Evolutionary conservation across 35 echinoderm and acorn worm species (phyloP).

Genomic region (Ophiothrix spiculata): DNA sequence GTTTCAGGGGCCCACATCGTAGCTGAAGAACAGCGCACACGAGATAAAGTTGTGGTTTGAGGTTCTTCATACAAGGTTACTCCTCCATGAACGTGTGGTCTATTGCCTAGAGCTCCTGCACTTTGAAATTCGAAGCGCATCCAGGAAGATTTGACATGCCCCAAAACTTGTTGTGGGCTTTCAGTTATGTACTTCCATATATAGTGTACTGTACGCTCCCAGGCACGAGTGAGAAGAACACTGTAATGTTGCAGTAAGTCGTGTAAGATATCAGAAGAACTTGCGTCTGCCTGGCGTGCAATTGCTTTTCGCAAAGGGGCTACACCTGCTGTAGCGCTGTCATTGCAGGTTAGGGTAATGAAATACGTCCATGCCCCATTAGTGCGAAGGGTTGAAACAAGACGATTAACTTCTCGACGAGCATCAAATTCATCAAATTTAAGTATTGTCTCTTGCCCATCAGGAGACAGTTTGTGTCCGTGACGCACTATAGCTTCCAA

Average conservation of each 20-base stretch:
- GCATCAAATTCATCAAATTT: neutral
- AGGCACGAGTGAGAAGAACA: neutral
- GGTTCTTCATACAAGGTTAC: conserved; percentile 3
- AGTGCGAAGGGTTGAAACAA: neutral
- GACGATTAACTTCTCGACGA: neutral
- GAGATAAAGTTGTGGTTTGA: neutral
- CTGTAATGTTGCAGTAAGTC: neutral
- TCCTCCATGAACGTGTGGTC: conserved; percentile 15
- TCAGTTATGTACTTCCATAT: conserved; percentile 17
- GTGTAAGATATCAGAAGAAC: neutral
- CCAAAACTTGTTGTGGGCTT: neutral
- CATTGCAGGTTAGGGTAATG: neutral
- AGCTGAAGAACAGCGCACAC: neutral
- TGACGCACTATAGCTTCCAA: neutral
- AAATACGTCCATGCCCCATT: neutral
- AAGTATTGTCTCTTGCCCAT: neutral
- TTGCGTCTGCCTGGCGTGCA: neutral
- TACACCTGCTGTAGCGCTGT: neutral
- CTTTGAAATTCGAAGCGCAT: conserved; percentile 25
- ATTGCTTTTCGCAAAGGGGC: neutral
- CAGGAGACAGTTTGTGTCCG: neutral
- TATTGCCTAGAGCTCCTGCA: neutral
- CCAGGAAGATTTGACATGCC: conserved; percentile 1
- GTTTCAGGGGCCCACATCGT: neutral
- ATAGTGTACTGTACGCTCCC: conserved; percentile 19